Evolutionary conservation across 2,888 invertebrate genomes (phyloP).

Genomic region (Odiellus spinosus): DNA sequence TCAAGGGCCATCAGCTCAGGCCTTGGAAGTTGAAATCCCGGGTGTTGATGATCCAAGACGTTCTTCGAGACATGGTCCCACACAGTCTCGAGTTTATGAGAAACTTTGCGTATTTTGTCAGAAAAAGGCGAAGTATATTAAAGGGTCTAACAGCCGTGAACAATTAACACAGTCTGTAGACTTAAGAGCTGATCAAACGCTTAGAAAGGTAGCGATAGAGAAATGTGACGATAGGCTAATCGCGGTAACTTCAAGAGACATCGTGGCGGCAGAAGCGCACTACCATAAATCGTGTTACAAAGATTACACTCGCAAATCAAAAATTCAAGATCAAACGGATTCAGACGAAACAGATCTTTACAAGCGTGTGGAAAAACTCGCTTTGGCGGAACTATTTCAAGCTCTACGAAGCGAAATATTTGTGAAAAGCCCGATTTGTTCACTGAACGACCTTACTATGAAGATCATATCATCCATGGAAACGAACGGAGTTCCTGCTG

Average conservation of each 20-base stretch:
- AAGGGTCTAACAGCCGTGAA: neutral
- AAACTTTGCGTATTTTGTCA: neutral
- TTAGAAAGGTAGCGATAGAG: neutral
- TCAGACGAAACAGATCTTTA: too few species aligned
- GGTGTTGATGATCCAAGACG: neutral
- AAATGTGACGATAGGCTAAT: neutral
- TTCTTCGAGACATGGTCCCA: too few species aligned
- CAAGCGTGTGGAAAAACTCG: too few species aligned
- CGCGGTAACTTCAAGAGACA: neutral
- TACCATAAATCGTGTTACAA: neutral
- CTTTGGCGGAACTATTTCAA: too few species aligned
- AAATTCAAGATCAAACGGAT: too few species aligned
- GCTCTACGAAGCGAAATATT: too few species aligned
- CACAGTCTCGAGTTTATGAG: neutral
- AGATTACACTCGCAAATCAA: neutral
- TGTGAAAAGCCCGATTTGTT: too few species aligned
- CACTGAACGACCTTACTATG: too few species aligned
- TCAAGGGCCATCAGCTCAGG: neutral
- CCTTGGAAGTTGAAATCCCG: neutral
- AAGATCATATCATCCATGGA: too few species aligned
- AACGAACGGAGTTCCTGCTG: too few species aligned
- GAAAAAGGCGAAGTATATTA: neutral
- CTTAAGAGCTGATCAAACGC: neutral
- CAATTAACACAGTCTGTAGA: neutral
- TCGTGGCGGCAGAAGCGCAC: neutral